Conservation (phyloP, 2,113 vertebrate genomes). For the Lagopus leucura region DNA sequence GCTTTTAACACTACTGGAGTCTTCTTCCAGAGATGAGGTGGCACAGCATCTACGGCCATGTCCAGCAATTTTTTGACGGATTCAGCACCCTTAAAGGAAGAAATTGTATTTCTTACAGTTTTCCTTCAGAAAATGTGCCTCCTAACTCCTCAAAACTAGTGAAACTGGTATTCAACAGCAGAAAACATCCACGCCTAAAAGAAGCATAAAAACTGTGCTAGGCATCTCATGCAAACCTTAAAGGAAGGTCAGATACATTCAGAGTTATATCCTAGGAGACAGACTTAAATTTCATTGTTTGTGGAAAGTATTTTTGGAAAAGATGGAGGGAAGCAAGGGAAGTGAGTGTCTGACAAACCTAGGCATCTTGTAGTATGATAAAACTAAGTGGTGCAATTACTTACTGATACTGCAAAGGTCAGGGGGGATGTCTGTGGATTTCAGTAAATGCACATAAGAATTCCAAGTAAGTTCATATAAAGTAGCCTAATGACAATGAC, state of each 20-base stretch:
- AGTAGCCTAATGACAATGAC: not conserved
- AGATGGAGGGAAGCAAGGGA: not conserved
- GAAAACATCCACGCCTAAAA: not conserved
- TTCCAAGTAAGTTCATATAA: not conserved
- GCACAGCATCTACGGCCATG: conserved; percentile 89
- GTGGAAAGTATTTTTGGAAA: not conserved
- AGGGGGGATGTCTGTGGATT: not conserved
- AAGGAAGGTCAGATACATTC: not conserved
- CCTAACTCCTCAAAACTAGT: not conserved
- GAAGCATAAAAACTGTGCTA: not conserved
- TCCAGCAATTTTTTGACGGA: conserved; percentile 87
- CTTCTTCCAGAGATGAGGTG: conserved; percentile 87
- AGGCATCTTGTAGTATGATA: not conserved
- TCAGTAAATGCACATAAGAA: not conserved
- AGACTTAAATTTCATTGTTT: not conserved
- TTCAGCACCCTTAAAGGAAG: conserved; percentile 85
- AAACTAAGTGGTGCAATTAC: not conserved
- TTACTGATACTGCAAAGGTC: not conserved
- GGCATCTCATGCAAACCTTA: not conserved
- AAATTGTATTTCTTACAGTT: not conserved
- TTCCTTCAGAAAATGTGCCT: not conserved
- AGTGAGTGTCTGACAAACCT: not conserved
- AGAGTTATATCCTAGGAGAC: not conserved
- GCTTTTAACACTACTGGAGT: conserved; percentile 96
- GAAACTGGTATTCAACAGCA: not conserved